Evolutionary conservation across 1,140 invertebrate genomes (phyloP).

Genomic region (Drosophila sechellia): DNA sequence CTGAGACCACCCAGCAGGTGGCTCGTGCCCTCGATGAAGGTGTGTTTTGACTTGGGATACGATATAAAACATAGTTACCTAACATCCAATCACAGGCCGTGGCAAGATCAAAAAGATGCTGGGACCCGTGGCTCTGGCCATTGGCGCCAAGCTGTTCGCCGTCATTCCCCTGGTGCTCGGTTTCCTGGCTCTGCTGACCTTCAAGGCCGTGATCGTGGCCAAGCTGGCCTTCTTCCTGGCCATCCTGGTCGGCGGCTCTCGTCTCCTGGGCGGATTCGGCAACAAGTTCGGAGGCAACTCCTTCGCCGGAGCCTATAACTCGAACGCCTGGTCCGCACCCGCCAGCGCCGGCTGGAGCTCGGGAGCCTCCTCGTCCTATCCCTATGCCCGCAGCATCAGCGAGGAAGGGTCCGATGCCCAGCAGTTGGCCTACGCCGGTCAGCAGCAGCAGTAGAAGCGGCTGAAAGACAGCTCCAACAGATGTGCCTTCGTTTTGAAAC

Average conservation of each 20-base stretch:
- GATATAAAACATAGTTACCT: neutral
- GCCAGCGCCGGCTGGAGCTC: slow-evolving; percentile 84
- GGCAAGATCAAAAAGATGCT: slow-evolving; percentile 90
- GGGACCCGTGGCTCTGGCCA: slow-evolving; percentile 87
- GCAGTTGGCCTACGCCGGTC: slow-evolving; percentile 63
- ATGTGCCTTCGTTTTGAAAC: slow-evolving; percentile 75
- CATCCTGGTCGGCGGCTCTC: slow-evolving; percentile 88
- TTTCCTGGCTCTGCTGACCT: slow-evolving; percentile 88
- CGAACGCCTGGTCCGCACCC: slow-evolving; percentile 73
- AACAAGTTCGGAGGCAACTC: slow-evolving; percentile 73
- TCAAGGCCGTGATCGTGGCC: slow-evolving; percentile 90
- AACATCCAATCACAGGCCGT: slow-evolving; percentile 85
- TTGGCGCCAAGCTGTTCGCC: slow-evolving; percentile 89
- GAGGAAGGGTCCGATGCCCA: slow-evolving; percentile 86
- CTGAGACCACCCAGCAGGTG: slow-evolving; percentile 85
- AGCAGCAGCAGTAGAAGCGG: slow-evolving; percentile 49
- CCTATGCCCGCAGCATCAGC: slow-evolving; percentile 86
- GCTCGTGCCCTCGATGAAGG: slow-evolving; percentile 88
- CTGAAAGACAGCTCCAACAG: slow-evolving; percentile 30
- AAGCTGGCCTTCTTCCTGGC: slow-evolving; percentile 91
- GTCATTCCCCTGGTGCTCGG: slow-evolving; percentile 89
- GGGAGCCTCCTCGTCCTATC: slow-evolving; percentile 85
- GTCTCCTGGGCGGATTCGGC: slow-evolving; percentile 86
- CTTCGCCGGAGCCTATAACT: slow-evolving; percentile 70
- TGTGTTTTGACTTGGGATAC: slow-evolving; percentile 43